Evolutionary conservation across 2,797 vertebrate species (phyloP), one percentile per base, ranked within the genome.

Genomic region (Erethizon dorsatum): DNA sequence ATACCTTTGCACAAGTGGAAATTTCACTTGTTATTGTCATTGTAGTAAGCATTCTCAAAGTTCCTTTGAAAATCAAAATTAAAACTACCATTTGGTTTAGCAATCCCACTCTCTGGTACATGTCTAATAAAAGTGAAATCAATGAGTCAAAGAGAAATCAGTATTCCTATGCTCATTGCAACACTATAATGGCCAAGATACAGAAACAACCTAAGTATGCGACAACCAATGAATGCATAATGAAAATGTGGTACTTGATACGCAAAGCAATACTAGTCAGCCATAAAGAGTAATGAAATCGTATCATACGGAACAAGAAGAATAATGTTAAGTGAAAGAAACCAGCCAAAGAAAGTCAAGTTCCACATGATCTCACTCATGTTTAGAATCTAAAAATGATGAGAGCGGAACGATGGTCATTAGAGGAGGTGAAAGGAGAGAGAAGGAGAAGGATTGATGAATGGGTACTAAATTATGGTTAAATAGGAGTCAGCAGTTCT

Each of bases 381-480:
- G 50, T 26, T 5, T 4, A 28, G 5, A 52, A 11, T 52, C 7
- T n/a, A 14, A 28, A 78, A 45, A 17, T 24, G 28, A 15, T 75
- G 24, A 71, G 28, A 31, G 11, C 17, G 41, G 47, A 52, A 10
- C 10, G 1, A 2, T 57, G 12, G 9, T 47, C 4, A 33, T 7
- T 2, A 2, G 45, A 31, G 17, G 17, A 37, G 6, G 12, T 0
- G 2, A 14, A 57, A 71, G 24, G 12, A 52, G 13, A 11, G 1
- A 4, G 2, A 45, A 14, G 71, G 41, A 45, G 20, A 67, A 28
- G 6, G 6, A 2, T 11, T 73, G 61, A 18, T 33, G 14, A 61
- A 10, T 80, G 33, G 31, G 6, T 17, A 11, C 13, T 56, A 18
- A 54, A 5, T 41, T 37, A 28, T 4, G 26, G 22, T 37, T 41